A percentile compares a stretch with the other conserved stretches of the same genome.
Conservation (phyloP, 2,113 vertebrate genomes). For the Phalacrocorax carbo region DNA sequence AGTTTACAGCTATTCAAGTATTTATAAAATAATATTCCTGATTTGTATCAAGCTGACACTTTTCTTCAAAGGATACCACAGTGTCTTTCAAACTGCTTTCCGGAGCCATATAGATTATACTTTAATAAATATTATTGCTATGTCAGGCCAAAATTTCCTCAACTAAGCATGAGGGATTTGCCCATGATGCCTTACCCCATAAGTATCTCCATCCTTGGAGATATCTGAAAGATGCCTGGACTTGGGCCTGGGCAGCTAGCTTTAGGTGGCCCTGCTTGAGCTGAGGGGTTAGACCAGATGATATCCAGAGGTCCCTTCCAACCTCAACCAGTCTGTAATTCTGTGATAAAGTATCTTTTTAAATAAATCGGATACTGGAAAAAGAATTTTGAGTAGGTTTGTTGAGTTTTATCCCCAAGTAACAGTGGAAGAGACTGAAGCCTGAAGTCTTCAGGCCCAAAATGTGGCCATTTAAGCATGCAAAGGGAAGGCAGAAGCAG, state of each 20-base stretch:
- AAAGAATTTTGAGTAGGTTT: not conserved
- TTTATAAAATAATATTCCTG: not conserved
- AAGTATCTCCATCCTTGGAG: not conserved
- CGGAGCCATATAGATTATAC: not conserved
- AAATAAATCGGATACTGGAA: not conserved
- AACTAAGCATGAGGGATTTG: not conserved
- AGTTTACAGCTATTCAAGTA: not conserved
- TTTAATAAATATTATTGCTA: not conserved
- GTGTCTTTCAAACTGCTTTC: not conserved
- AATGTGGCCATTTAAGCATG: not conserved
- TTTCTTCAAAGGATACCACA: not conserved
- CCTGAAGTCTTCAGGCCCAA: not conserved
- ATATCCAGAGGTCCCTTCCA: not conserved
- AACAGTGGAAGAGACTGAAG: not conserved
- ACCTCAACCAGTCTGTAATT: not conserved
- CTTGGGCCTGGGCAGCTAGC: not conserved
- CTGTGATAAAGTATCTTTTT: not conserved
- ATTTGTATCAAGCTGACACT: not conserved
- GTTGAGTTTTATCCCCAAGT: not conserved
- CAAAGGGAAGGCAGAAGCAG: not conserved
- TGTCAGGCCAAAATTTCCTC: not conserved
- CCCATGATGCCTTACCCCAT: not conserved
- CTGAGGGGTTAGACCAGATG: not conserved
- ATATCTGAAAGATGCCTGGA: not conserved
- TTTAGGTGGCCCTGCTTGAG: not conserved